Evolutionary conservation across 2,113 vertebrate species (phyloP).

Genomic region (Nipponia nippon): DNA sequence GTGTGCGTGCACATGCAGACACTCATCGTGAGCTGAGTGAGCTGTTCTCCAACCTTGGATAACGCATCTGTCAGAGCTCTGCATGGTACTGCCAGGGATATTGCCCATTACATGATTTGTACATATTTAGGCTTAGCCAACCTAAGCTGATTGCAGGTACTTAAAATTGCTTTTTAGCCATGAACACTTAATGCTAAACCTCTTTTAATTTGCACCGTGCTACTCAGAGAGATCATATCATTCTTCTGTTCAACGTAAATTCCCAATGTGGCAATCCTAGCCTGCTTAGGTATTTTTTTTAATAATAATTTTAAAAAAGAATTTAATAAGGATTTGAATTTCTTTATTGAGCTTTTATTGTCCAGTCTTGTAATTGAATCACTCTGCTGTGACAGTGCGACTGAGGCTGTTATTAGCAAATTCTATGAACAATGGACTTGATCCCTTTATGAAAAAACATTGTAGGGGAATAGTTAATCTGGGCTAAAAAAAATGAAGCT

Average conservation of each 20-base stretch:
- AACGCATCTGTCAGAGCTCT: background rate
- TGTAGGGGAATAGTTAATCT: slow-evolving; percentile 61
- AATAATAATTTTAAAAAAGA: slow-evolving; percentile 45
- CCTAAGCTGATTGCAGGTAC: slow-evolving; percentile 86
- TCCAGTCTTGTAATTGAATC: slow-evolving; percentile 56
- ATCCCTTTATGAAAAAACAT: slow-evolving; percentile 73
- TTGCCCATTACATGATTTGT: slow-evolving; percentile 81
- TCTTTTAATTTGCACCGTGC: slow-evolving; percentile 83
- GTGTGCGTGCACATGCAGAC: background rate
- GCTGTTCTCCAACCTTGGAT: background rate
- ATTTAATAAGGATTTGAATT: slow-evolving; percentile 67
- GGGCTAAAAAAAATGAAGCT: background rate
- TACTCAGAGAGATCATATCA: slow-evolving; percentile 78
- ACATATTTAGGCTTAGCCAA: slow-evolving; percentile 83
- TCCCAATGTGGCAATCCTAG: slow-evolving; percentile 66
- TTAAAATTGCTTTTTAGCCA: slow-evolving; percentile 84
- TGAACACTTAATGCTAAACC: slow-evolving; percentile 84
- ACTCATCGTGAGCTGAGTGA: background rate
- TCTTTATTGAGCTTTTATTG: slow-evolving; percentile 63
- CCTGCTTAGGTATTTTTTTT: slow-evolving; percentile 39
- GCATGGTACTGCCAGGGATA: slow-evolving; percentile 81
- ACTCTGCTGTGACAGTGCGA: slow-evolving; percentile 46
- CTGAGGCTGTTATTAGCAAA: slow-evolving; percentile 48
- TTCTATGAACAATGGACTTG: slow-evolving; percentile 53
- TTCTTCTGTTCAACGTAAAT: slow-evolving; percentile 70